Base-by-base conservation (phyloP, 2,113 vertebrate species). In the Cygnus atratus region DNA sequence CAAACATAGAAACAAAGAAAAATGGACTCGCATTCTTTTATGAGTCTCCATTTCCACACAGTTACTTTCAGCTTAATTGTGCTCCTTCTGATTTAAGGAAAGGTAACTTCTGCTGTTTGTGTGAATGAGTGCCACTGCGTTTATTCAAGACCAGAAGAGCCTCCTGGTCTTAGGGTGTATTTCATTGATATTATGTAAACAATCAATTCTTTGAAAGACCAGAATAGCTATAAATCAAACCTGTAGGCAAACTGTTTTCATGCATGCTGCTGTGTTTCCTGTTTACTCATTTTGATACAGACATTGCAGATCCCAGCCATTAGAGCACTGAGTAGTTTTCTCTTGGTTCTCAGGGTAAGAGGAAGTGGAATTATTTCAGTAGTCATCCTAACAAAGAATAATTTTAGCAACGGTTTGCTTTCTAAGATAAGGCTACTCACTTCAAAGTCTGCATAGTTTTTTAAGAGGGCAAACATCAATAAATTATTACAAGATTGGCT, bases 381-480 rank as follows among this genome's bases (percentile, higher is more conserved):
- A 86, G 62, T 90, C 76, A 73, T 91, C 74, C 29, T 48, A 93
- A 86, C 55, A 88, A 84, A 87, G 59, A 84, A 58, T 35, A 87
- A 91, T 77, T 94, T 80, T 65, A 92, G 59, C 54, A 78, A 84
- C 54, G 87, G 39, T 79, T 97, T 91, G 66, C 88, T 84, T 70
- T 95, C 86, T 83, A 79, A 67, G 72, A 87, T 89, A 96, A 94
- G 68, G 67, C 52, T 46, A 87, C 24, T 74, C 59, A 73, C 58
- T 88, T 94, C 74, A 77, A 94, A 94, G 68, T 46, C 58, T 57
- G 80, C 73, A 84, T 58, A 88, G 86, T 91, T 93, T 88, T 63
- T 44, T 28, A 92, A 94, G 71, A 88, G 20, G 7, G 31, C 24
- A 94, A 94, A 92, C 58, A 79, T 91, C 87, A 93, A 83, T 88